Conservation (phyloP, 2,888 invertebrate genomes). For the Patella depressa region DNA sequence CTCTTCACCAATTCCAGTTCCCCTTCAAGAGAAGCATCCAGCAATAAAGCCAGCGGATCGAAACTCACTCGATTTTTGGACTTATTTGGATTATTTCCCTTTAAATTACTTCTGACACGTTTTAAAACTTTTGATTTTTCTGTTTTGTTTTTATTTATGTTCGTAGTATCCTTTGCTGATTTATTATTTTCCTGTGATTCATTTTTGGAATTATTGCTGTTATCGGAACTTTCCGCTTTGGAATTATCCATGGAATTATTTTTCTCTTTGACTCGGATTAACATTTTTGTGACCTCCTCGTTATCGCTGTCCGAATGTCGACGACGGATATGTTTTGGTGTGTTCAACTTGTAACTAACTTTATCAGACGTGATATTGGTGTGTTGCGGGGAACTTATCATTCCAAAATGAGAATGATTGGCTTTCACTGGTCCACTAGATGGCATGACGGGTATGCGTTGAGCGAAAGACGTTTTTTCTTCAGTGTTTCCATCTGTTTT, state of each 20-base stretch:
- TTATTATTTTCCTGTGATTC: too few relatives aligned
- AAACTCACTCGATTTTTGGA: constrained; percentile 84
- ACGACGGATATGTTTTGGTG: constrained; percentile 63
- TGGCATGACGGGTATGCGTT: constrained; percentile 13
- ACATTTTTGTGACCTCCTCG: constrained; percentile 54
- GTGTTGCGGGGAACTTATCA: constrained; percentile 53
- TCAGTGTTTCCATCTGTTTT: background rate
- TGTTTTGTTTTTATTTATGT: background rate
- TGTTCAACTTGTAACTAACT: constrained; percentile 62
- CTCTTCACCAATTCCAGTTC: constrained; percentile 96
- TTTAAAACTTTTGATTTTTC: constrained; percentile 33
- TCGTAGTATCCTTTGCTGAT: too few relatives aligned
- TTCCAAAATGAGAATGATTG: constrained; percentile 45
- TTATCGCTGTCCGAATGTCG: constrained; percentile 66
- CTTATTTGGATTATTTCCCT: constrained; percentile 72
- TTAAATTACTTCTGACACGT: constrained; percentile 70
- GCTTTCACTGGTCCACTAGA: constrained; percentile 4
- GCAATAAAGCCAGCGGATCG: constrained; percentile 93
- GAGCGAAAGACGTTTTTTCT: background rate
- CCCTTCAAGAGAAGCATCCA: constrained; percentile 98
- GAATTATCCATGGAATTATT: background rate
- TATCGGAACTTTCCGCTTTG: too few relatives aligned
- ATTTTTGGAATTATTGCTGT: too few relatives aligned
- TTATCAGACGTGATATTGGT: constrained; percentile 64
- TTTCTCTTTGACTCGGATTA: constrained; percentile 22